Evolutionary conservation across 2,113 vertebrate species (phyloP).

Genomic region (Megaceryle torquata): DNA sequence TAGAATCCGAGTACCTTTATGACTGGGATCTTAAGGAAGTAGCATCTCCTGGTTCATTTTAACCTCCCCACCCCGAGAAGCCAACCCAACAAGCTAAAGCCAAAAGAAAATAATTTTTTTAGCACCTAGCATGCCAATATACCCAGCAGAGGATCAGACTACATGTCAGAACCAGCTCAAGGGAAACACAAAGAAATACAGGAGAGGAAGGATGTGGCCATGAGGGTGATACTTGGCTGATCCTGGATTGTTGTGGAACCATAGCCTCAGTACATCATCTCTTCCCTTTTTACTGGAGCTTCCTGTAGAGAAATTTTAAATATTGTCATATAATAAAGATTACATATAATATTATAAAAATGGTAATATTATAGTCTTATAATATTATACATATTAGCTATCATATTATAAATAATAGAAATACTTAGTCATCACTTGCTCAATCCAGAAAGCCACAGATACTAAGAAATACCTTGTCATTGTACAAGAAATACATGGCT

Average conservation of each 20-base stretch:
- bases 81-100: not conserved
- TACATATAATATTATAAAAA: too few species aligned
- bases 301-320: not conserved
- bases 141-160: not conserved
- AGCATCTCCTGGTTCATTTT: not conserved
- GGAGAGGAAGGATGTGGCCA: not conserved
- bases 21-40: not conserved
- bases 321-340: too few species aligned
- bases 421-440: not conserved
- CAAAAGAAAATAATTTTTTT: not conserved
- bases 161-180: not conserved
- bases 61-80: not conserved
- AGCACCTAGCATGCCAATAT: not conserved
- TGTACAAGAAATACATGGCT: not conserved
- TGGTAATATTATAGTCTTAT: too few species aligned
- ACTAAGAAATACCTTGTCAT: not conserved
- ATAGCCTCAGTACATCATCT: not conserved
- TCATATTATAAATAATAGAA: not conserved
- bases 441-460: not conserved
- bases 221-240: not conserved
- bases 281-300: not conserved
- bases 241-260: not conserved
- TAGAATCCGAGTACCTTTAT: not conserved
- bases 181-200: not conserved
- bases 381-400: too few species aligned